These are phyloP conservation scores for Heliothis subflexa DNA, from an alignment of 1,140 invertebrate genomes.

Conservation along the genomic window DNA sequence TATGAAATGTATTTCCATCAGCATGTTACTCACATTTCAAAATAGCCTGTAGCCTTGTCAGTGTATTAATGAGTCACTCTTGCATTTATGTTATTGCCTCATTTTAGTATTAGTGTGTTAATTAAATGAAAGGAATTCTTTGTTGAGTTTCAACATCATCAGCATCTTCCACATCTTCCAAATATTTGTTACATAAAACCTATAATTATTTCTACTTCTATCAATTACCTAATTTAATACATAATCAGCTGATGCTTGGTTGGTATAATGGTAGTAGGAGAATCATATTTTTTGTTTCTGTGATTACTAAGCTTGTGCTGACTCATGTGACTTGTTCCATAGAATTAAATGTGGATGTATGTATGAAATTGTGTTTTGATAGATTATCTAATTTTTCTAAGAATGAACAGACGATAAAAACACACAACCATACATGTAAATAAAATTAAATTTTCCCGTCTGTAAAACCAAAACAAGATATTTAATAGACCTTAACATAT, in stretches of 20 bases:
- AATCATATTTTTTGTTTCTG: too few species aligned
- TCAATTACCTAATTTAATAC: too few species aligned
- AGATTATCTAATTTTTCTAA: too few species aligned
- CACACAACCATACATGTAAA: neutral
- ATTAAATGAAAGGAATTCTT: slow-evolving; percentile 28
- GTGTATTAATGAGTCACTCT: slow-evolving; percentile 32
- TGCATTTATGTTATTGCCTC: slow-evolving; percentile 18
- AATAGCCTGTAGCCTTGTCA: slow-evolving; percentile 29
- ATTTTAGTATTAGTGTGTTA: slow-evolving; percentile 16
- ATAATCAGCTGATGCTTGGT: too few species aligned
- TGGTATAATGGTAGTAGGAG: too few species aligned
- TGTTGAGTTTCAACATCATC: slow-evolving; percentile 20
- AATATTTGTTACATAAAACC: too few species aligned
- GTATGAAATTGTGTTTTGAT: too few species aligned
- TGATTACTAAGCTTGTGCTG: too few species aligned
- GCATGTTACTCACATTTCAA: slow-evolving; percentile 30
- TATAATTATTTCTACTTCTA: too few species aligned
- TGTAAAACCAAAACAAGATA: slow-evolving; percentile 10
- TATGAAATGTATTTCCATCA: neutral
- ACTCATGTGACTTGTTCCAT: too few species aligned
- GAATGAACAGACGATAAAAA: neutral
- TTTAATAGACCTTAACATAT: neutral
- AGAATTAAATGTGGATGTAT: too few species aligned
- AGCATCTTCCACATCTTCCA: neutral
- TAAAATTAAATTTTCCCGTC: neutral